Percentiles rank a stretch among this genome's conserved stretches.
Evolutionary conservation across 1,140 invertebrate species (phyloP).

Genomic region (Trypoxylus dichotomus): DNA sequence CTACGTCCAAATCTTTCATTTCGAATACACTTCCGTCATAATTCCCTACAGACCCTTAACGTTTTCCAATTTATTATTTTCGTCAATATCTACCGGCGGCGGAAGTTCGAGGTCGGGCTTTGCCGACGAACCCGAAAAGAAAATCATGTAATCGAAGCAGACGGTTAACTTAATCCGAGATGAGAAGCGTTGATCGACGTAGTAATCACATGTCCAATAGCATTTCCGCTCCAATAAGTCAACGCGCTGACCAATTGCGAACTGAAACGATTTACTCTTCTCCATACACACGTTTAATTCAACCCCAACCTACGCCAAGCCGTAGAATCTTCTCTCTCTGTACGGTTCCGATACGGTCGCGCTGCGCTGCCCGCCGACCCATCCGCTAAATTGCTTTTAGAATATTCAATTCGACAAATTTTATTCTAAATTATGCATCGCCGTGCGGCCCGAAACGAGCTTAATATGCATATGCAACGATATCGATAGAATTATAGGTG

Average conservation of each 20-base stretch:
- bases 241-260: slow-evolving; percentile 29
- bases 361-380: neutral
- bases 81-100: too few relatives aligned
- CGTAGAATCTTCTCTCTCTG: neutral
- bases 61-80: too few relatives aligned
- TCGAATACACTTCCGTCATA: too few relatives aligned
- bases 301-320: neutral
- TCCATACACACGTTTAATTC: slow-evolving; percentile 15
- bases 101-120: too few relatives aligned
- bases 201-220: slow-evolving; percentile 48
- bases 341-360: neutral
- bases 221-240: slow-evolving; percentile 47
- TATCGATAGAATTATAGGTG: neutral
- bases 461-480: neutral
- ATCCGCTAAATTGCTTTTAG: slow-evolving; percentile 9
- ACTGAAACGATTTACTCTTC: slow-evolving; percentile 12
- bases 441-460: neutral
- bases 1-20: too few relatives aligned
- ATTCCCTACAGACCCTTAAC: too few relatives aligned
- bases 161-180: slow-evolving; percentile 44
- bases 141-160: slow-evolving; percentile 27
- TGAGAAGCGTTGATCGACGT: slow-evolving; percentile 44
- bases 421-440: slow-evolving; percentile 1
- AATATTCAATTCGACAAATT: slow-evolving; percentile 19
- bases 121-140: neutral